Base-by-base conservation (phyloP, 2,797 vertebrate species). In the Mus minutoides region DNA sequence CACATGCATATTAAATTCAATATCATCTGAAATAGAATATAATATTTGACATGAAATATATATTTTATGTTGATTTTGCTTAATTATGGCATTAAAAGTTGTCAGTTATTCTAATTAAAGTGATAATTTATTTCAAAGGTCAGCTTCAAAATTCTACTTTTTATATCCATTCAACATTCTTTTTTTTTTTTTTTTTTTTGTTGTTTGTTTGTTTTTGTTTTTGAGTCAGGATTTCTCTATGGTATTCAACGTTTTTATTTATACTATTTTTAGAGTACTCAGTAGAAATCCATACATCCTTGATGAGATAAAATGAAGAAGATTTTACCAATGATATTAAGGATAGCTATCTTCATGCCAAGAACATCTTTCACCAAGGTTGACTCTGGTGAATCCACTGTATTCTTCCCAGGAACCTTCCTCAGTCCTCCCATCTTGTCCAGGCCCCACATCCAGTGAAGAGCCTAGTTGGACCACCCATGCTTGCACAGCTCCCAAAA, bases 1-100 rank as follows among this genome's bases (percentile, higher is more conserved):
- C 97, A 94, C 92, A 96, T 97, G 84, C 86, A 49, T 49, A 49
- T 49, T 49, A 49, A 91, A 54, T 95, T 97, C 75, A 96, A 95
- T 95, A 88, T 97, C 97, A 93, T 16, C 58, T 67, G 29, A 34
- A 31, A 5, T 85, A 14, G 43, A 80, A 88, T 94, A 82, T 91
- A 75, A 34, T 92, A 34, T 94, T 95, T 95, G 19, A 85, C 88
- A 82, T 75, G 43, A 64, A 84, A 84, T 78, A 54, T 94, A 3
- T 88, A 31, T 88, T 14, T 24, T 90, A 13, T 85, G 78, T 82
- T 94, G 92, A 67, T 87, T 76, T 90, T 54, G 19, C 19, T 87
- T 85, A 89, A 84, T 95, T 91, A 17, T 92, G 79, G 40, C 43
- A 89, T 64, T 94, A 71, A 91, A 43, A n/a, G 46, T 90, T 96